These are phyloP conservation scores for Enteromius unitaeniatus DNA, from an alignment of 2,797 vertebrate species.

Conservation along the genomic window DNA sequence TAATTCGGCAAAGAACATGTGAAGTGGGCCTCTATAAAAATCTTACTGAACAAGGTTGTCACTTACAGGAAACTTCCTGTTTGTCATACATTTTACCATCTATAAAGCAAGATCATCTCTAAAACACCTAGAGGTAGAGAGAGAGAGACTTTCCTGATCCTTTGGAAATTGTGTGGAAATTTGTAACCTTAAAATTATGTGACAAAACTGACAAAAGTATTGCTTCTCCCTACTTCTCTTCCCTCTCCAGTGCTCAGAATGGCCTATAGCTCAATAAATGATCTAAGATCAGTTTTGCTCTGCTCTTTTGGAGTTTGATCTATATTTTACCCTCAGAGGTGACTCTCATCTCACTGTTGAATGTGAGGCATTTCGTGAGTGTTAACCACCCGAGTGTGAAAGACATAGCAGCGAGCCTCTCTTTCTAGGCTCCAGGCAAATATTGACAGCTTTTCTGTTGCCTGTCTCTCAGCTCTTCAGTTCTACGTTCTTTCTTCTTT, in stretches of 20 bases:
- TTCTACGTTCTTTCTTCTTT: slow-evolving; percentile 69
- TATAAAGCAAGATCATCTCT: slow-evolving; percentile 6
- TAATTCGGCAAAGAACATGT: slow-evolving; percentile 49
- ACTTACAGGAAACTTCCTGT: not conserved
- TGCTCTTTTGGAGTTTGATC: slow-evolving; percentile 64
- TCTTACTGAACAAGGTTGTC: slow-evolving; percentile 30
- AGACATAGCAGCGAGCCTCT: slow-evolving; percentile 50
- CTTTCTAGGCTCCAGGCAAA: slow-evolving; percentile 81
- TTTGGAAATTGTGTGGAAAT: not conserved
- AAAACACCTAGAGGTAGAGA: not conserved
- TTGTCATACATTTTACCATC: not conserved
- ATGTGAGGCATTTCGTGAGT: slow-evolving; percentile 48
- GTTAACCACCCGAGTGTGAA: slow-evolving; percentile 61
- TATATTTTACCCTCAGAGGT: slow-evolving; percentile 63
- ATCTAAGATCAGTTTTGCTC: slow-evolving; percentile 36
- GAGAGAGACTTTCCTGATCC: not conserved
- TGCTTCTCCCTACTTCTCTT: not conserved
- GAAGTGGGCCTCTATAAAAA: slow-evolving; percentile 62
- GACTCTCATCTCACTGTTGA: slow-evolving; percentile 64
- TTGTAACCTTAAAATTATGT: not conserved
- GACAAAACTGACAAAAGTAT: not conserved
- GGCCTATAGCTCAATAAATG: slow-evolving; percentile 27
- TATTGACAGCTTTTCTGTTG: slow-evolving; percentile 75
- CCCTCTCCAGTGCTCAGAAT: slow-evolving; percentile 1
- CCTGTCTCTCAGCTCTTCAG: slow-evolving; percentile 68